A percentile compares a stretch with the other conserved stretches of the same genome.
phyloP scores from a whole-genome alignment of 2,113 vertebrate genomes.

The Dendrocopos noguchii region DNA sequence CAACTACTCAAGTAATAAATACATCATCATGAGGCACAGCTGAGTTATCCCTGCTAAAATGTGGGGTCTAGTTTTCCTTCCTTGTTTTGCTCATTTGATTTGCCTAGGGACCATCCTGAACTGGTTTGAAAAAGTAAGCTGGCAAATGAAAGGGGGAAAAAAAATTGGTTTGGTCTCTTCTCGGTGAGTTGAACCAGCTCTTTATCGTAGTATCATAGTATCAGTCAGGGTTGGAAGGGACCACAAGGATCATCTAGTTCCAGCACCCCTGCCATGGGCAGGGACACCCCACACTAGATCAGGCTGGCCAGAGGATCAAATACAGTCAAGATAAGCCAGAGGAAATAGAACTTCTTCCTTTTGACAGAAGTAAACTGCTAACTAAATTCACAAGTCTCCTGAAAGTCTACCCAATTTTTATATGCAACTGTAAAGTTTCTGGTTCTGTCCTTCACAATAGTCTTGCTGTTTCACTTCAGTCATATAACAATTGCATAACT shows the following conservation, averaged over 20 bases:
- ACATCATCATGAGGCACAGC: not conserved
- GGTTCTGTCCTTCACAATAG: not conserved
- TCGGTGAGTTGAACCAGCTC: not conserved
- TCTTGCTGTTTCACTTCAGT: not conserved
- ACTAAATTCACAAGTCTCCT: not conserved
- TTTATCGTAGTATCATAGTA: not conserved
- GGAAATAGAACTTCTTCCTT: not conserved
- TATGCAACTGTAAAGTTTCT: not conserved
- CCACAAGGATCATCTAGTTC: no score
- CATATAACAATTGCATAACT: not conserved
- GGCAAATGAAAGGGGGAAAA: not conserved
- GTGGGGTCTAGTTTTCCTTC: not conserved
- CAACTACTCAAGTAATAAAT: not conserved
- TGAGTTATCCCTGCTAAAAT: not conserved
- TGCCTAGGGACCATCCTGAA: not conserved
- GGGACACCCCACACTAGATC: no score
- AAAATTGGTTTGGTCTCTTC: not conserved
- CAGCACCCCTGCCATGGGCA: no score
- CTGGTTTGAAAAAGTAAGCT: not conserved
- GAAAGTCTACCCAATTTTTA: not conserved
- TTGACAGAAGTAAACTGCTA: not conserved
- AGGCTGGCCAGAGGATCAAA: not conserved
- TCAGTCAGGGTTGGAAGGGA: no score
- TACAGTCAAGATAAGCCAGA: not conserved
- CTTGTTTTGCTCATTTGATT: not conserved